A percentile compares a stretch with the other conserved stretches of the same genome.
Conservation (phyloP, 1,140 invertebrate species). For the Sinella curviseta region DNA sequence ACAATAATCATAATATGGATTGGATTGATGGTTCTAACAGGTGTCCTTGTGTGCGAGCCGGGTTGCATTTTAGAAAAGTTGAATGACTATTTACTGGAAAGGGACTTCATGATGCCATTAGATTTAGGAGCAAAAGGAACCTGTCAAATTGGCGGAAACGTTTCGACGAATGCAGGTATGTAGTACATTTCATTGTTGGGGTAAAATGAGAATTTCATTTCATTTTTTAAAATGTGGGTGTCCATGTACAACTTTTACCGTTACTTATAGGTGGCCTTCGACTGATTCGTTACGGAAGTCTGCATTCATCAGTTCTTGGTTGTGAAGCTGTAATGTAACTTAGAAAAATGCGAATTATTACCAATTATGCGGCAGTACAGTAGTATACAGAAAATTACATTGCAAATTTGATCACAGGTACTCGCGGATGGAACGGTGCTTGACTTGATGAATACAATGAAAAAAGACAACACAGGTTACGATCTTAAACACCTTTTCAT, state of each 20-base stretch:
- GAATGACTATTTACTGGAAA: slow-evolving; percentile 71
- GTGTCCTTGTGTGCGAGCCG: slow-evolving; percentile 80
- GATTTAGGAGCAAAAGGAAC: slow-evolving; percentile 96
- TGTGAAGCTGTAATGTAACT: slow-evolving; percentile 77
- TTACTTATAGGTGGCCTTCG: slow-evolving; percentile 68
- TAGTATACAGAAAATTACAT: not conserved
- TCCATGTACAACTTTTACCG: not conserved
- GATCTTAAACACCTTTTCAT: slow-evolving; percentile 96
- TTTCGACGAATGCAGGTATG: slow-evolving; percentile 85
- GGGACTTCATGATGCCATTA: slow-evolving; percentile 85
- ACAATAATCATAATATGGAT: no score
- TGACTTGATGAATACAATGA: slow-evolving; percentile 78
- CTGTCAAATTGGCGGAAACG: slow-evolving; percentile 95
- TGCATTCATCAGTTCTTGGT: slow-evolving; percentile 90
- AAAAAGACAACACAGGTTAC: slow-evolving; percentile 98
- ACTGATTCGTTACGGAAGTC: slow-evolving; percentile 88
- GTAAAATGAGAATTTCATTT: not conserved
- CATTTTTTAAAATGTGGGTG: not conserved
- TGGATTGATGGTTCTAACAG: no score
- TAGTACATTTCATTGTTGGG: not conserved
- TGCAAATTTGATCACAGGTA: slow-evolving; percentile 63
- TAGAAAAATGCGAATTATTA: slow-evolving; percentile 24
- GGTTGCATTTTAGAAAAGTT: slow-evolving; percentile 89
- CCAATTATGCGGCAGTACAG: not conserved
- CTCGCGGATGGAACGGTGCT: slow-evolving; percentile 84